phyloP scores from a whole-genome alignment of 2,888 invertebrate genomes.

The Leucophenga montana region DNA sequence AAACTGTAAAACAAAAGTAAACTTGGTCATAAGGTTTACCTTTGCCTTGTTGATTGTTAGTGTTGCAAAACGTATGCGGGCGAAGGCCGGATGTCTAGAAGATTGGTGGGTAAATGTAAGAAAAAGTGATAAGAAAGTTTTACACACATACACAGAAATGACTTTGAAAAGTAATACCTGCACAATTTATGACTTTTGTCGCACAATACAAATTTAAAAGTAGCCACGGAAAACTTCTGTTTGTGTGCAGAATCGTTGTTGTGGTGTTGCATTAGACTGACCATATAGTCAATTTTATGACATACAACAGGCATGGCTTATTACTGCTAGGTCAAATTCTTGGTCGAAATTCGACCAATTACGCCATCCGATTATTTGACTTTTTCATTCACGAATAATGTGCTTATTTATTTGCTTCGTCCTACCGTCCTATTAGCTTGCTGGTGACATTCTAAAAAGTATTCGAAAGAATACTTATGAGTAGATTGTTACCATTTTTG shows the following conservation, averaged over 20 bases:
- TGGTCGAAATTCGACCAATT: no score
- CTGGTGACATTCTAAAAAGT: no score
- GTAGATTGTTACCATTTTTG: no score
- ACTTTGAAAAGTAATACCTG: slow-evolving; percentile 14
- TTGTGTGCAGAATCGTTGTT: background rate
- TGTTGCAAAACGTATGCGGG: slow-evolving; percentile 33
- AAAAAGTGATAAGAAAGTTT: slow-evolving; percentile 27
- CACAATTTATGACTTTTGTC: background rate
- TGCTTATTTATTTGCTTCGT: no score
- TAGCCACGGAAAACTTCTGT: background rate
- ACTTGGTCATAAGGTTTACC: slow-evolving; percentile 37
- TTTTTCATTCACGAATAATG: no score
- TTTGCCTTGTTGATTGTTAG: slow-evolving; percentile 39
- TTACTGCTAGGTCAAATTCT: no score
- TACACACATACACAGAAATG: slow-evolving; percentile 13
- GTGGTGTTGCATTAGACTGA: no score
- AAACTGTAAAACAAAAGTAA: slow-evolving; percentile 23
- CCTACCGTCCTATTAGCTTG: no score
- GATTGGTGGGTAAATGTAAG: background rate
- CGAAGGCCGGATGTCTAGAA: slow-evolving; percentile 3
- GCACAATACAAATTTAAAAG: slow-evolving; percentile 19
- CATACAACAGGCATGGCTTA: no score
- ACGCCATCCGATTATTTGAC: no score
- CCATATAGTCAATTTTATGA: no score
- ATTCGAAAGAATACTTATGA: no score